phyloP scores from a whole-genome alignment of 2,113 vertebrate genomes.

The Oncorhynchus clarkii region DNA sequence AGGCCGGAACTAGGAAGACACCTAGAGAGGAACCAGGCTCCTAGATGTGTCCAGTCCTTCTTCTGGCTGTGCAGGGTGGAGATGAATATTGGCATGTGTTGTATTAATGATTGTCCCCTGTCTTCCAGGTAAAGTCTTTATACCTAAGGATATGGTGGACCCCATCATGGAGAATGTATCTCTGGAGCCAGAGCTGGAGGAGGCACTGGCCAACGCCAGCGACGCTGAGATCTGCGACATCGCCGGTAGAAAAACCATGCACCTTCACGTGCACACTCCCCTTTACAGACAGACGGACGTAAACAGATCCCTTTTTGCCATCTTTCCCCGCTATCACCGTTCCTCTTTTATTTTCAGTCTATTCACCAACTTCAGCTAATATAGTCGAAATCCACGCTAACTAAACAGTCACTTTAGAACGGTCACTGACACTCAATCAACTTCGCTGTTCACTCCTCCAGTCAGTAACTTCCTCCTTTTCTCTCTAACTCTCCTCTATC shows the following conservation, averaged over 20 bases:
- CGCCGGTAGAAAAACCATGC: slow-evolving; percentile 78
- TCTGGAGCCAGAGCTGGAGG: slow-evolving; percentile 94
- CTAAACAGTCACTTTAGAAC: background rate
- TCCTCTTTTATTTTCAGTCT: background rate
- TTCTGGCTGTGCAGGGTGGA: too few relatives aligned
- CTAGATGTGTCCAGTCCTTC: too few relatives aligned
- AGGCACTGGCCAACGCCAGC: slow-evolving; percentile 89
- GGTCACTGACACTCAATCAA: too few relatives aligned
- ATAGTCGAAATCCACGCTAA: background rate
- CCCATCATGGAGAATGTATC: slow-evolving; percentile 92
- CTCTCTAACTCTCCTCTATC: background rate
- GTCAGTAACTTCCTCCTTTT: background rate
- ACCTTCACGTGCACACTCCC: background rate
- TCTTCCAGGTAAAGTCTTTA: slow-evolving; percentile 86
- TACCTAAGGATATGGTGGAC: slow-evolving; percentile 88
- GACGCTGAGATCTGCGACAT: slow-evolving; percentile 98
- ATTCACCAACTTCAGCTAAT: background rate
- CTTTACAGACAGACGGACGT: background rate
- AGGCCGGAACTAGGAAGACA: too few relatives aligned
- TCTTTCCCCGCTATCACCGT: background rate
- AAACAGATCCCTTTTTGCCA: background rate
- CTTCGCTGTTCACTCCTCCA: background rate
- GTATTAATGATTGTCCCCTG: slow-evolving; percentile 21
- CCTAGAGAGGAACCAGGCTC: too few relatives aligned
- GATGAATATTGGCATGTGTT: background rate